phyloP scores from a whole-genome alignment of 2,113 vertebrate genomes.

The Apteryx owenii region DNA sequence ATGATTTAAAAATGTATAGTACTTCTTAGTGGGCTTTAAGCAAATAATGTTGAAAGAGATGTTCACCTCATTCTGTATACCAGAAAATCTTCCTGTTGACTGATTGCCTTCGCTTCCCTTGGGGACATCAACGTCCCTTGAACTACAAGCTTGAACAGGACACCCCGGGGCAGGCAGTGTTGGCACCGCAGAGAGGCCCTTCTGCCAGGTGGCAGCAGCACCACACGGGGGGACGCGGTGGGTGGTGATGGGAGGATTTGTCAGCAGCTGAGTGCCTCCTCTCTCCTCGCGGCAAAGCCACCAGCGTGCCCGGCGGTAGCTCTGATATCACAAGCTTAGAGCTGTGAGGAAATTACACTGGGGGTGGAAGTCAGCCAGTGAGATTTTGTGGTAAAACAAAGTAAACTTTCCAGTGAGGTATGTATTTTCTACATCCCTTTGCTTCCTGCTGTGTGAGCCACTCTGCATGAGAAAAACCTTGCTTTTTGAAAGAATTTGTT shows the following conservation, averaged over 20 bases:
- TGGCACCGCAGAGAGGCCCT: rapidly evolving
- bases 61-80: not conserved
- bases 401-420: conserved; percentile 65
- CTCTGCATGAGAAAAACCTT: not conserved
- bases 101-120: rapidly evolving
- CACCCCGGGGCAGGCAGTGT: rapidly evolving
- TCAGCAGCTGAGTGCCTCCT: not conserved
- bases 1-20: not conserved
- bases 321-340: not conserved
- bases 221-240: rapidly evolving
- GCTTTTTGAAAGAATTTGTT: not conserved
- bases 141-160: rapidly evolving
- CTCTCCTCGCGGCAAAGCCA: conserved; percentile 6
- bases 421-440: conserved; percentile 35
- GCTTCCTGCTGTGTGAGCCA: conserved; percentile 41
- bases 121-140: not conserved
- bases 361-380: conserved; percentile 58
- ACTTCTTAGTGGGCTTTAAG: not conserved
- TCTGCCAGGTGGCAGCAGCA: no score
- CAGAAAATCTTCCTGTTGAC: not conserved
- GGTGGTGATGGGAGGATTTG: not conserved
- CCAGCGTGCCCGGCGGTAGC: rapidly evolving
- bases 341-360: conserved; percentile 62
- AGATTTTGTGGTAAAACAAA: conserved; percentile 59
- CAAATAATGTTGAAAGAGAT: not conserved